A percentile compares a stretch with the other conserved stretches of the same genome.
These are phyloP conservation scores for Nasonia oneida DNA, from an alignment of 2,888 invertebrate genomes.

Conservation along the genomic window DNA sequence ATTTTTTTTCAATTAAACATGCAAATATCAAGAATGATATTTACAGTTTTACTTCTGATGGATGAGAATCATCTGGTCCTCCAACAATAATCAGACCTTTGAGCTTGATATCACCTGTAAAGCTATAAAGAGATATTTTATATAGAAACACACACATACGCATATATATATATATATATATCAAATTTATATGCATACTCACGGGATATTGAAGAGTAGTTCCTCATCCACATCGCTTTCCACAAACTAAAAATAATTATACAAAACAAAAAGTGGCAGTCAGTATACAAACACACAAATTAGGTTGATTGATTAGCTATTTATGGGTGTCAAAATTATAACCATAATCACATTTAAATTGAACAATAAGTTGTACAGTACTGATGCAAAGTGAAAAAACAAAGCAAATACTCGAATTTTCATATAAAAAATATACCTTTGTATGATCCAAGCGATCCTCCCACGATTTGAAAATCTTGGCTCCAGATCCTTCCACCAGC, in stretches of 20 bases:
- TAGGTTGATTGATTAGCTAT: no score
- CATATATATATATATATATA: no score
- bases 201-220: conserved; percentile 96
- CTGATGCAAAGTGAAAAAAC: not conserved
- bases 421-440: conserved; percentile 82
- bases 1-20: conserved; percentile 26
- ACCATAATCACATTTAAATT: not conserved
- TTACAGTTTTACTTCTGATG: conserved; percentile 92
- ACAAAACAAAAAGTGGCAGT: no score
- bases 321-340: no score
- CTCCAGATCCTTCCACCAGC: conserved; percentile 90
- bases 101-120: conserved; percentile 96
- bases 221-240: conserved; percentile 98
- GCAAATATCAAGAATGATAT: conserved; percentile 73
- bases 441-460: conserved; percentile 89
- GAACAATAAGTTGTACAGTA: not conserved
- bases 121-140: conserved; percentile 79
- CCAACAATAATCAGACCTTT: conserved; percentile 96
- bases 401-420: not conserved
- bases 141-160: no score
- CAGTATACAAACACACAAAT: no score
- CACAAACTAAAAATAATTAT: conserved; percentile 86
- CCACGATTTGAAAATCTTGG: conserved; percentile 95
- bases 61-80: conserved; percentile 92
- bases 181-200: conserved; percentile 72